Conservation (phyloP, 2,797 vertebrate species). For the Enteromius argenteus region DNA sequence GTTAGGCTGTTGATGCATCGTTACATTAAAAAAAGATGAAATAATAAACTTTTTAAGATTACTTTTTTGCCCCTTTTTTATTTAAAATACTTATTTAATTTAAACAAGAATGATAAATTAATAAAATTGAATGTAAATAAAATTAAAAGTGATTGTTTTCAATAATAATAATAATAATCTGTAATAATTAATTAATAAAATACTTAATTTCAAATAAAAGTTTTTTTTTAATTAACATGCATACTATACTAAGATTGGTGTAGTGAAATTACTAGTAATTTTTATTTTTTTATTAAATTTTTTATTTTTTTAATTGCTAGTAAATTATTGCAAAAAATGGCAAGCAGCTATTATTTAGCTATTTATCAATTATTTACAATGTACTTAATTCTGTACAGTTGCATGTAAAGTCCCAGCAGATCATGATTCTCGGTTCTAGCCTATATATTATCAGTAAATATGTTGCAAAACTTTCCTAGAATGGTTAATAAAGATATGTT, state of each 20-base stretch:
- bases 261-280: neutral
- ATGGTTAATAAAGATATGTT: neutral
- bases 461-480: neutral
- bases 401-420: neutral
- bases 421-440: neutral
- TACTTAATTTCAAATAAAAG: neutral
- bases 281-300: no score
- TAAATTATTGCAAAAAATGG: neutral
- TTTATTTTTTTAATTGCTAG: no score
- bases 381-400: neutral
- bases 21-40: neutral
- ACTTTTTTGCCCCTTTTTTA: neutral
- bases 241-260: neutral
- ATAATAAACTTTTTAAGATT: neutral
- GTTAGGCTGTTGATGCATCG: neutral
- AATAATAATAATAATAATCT: neutral
- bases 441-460: conserved; percentile 1
- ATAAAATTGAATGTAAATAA: neutral
- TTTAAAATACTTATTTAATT: neutral
- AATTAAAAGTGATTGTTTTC: neutral
- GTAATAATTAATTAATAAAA: neutral
- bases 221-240: neutral
- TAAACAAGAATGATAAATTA: neutral
- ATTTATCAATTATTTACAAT: neutral
- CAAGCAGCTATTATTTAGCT: neutral